These are phyloP conservation scores for Planococcus citri DNA, from an alignment of 1,140 invertebrate species.

Conservation along the genomic window DNA sequence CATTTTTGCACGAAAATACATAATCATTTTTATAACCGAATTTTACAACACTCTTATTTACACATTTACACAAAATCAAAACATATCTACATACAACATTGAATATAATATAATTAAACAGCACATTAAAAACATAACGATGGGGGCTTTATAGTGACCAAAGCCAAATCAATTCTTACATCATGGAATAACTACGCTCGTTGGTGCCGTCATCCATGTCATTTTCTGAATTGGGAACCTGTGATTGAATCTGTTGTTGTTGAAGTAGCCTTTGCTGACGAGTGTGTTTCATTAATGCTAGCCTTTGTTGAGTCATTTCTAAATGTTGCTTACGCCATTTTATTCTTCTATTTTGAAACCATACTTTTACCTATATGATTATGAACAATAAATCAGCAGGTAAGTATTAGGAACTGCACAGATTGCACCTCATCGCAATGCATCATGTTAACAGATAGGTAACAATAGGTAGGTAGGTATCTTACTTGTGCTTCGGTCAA, in stretches of 20 bases:
- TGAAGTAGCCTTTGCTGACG: not conserved
- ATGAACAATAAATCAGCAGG: no score
- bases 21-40: no score
- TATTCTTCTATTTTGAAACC: conserved; percentile 93
- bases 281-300: conserved; percentile 37
- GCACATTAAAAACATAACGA: not conserved
- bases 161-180: no score
- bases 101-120: not conserved
- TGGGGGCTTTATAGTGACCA: no score
- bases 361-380: conserved; percentile 95
- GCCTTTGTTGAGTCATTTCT: conserved; percentile 75
- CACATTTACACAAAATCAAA: not conserved
- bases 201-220: not conserved
- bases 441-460: not conserved
- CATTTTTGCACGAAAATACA: not conserved
- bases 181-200: not conserved
- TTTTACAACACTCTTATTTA: not conserved
- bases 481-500: conserved; percentile 79
- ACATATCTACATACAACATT: not conserved
- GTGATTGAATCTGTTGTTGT: conserved; percentile 2
- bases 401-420: conserved; percentile 32
- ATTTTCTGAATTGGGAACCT: not conserved
- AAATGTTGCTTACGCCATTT: conserved; percentile 91
- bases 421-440: not conserved
- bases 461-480: not conserved